Conservation (phyloP, 2,797 vertebrate species). For the Chrysolophus pictus region DNA sequence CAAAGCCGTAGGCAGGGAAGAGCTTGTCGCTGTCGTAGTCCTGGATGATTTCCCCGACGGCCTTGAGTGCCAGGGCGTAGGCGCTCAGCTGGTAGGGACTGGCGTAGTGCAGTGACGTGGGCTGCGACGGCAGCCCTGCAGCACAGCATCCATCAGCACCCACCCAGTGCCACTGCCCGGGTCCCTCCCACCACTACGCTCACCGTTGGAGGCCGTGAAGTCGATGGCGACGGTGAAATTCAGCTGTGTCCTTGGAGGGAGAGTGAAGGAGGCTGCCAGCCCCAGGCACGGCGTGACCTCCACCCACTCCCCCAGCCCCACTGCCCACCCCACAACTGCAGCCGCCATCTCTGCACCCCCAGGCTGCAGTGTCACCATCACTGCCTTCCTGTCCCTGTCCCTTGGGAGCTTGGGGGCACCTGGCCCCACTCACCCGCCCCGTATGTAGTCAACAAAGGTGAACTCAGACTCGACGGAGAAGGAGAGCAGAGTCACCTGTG, state of each 20-base stretch:
- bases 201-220: slow-evolving; percentile 98
- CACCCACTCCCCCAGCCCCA: neutral
- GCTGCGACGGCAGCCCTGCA: slow-evolving; percentile 91
- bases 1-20: slow-evolving; percentile 96
- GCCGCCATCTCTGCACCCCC: rapidly evolving
- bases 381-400: neutral
- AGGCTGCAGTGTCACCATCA: neutral
- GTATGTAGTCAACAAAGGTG: slow-evolving; percentile 97
- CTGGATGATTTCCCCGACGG: slow-evolving; percentile 98
- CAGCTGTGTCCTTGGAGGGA: slow-evolving; percentile 89
- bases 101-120: slow-evolving; percentile 96
- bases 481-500: slow-evolving; percentile 94
- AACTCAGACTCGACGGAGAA: slow-evolving; percentile 96
- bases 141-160: neutral
- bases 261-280: slow-evolving; percentile 41
- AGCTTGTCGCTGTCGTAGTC: slow-evolving; percentile 99
- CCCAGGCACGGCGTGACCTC: neutral
- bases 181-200: slow-evolving; percentile 32
- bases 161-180: rapidly evolving
- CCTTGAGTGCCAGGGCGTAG: slow-evolving; percentile 97
- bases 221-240: slow-evolving; percentile 98
- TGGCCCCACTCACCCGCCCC: slow-evolving; percentile 89
- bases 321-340: rapidly evolving
- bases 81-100: slow-evolving; percentile 98
- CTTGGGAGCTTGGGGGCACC: neutral